A percentile compares a stretch with the other conserved stretches of the same genome.
Evolutionary conservation across 2,888 invertebrate genomes (phyloP).

Genomic region (Carterocephalus palaemon): DNA sequence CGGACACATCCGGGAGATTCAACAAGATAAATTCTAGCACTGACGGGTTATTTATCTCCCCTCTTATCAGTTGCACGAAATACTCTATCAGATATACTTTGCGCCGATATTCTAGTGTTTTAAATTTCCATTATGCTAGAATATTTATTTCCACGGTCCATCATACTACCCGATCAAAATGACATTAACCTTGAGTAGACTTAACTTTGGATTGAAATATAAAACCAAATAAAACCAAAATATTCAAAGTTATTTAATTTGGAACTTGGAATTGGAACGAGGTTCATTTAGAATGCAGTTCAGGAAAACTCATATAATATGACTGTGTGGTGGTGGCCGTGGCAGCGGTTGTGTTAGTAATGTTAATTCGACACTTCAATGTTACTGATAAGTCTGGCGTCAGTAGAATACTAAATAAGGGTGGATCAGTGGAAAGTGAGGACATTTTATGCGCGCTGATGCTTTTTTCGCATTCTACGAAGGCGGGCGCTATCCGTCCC

Average conservation of each 20-base stretch:
- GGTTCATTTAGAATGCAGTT: slow-evolving; percentile 23
- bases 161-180: no score
- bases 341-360: slow-evolving; percentile 53
- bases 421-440: slow-evolving; percentile 23
- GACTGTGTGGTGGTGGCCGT: slow-evolving; percentile 40
- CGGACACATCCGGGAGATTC: no score
- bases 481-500: not conserved
- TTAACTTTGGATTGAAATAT: no score
- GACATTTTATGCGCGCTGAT: slow-evolving; percentile 28
- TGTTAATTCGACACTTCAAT: slow-evolving; percentile 55
- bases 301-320: slow-evolving; percentile 17
- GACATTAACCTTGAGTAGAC: no score
- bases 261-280: slow-evolving; percentile 12
- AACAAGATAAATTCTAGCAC: no score
- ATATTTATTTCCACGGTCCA: no score
- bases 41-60: no score
- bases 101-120: no score
- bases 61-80: no score
- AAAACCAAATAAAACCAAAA: no score
- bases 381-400: slow-evolving; percentile 38
- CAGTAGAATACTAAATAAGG: slow-evolving; percentile 37
- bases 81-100: no score
- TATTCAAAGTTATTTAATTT: slow-evolving; percentile 7
- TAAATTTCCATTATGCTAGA: no score
- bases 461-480: not conserved